Evolutionary conservation across 1,140 invertebrate genomes (phyloP).

Genomic region (Andrena cerasifolii): DNA sequence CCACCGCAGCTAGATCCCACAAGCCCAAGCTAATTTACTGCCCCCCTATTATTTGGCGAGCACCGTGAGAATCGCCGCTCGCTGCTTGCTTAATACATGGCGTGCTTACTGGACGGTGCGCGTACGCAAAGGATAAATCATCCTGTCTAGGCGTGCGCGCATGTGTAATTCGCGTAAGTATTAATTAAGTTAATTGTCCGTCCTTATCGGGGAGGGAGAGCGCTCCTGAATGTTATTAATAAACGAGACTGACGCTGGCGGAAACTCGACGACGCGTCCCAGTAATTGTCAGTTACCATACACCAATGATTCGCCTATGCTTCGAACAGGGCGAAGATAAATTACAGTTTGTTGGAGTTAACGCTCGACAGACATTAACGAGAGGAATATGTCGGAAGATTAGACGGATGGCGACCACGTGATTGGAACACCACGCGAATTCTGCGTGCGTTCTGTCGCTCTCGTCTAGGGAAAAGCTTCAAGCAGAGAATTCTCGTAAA

Average conservation of each 20-base stretch:
- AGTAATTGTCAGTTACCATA: background rate
- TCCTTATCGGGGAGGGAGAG: background rate
- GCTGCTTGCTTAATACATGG: slow-evolving; percentile 36
- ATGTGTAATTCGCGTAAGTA: slow-evolving; percentile 31
- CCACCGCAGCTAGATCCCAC: slow-evolving; percentile 6
- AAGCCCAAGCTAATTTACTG: slow-evolving; percentile 36
- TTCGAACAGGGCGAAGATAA: background rate
- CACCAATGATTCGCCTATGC: background rate
- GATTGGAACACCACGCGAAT: slow-evolving; percentile 7
- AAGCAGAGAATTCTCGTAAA: too few relatives aligned
- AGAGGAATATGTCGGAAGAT: background rate
- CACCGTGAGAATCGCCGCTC: slow-evolving; percentile 35
- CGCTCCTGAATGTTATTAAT: slow-evolving; percentile 10
- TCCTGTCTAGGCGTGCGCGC: slow-evolving; percentile 2
- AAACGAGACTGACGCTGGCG: background rate
- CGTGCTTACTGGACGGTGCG: slow-evolving; percentile 6
- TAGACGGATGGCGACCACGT: slow-evolving; percentile 5
- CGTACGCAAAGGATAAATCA: slow-evolving; percentile 45
- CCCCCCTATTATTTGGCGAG: slow-evolving; percentile 41
- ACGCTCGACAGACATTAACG: background rate
- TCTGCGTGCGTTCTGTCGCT: too few relatives aligned
- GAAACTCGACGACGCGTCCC: background rate
- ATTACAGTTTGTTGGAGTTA: too few relatives aligned
- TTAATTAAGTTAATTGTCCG: slow-evolving; percentile 50
- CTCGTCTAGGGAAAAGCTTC: background rate